phyloP scores from a whole-genome alignment of 1,140 invertebrate genomes.

The Drosophila sulfurigaster region DNA sequence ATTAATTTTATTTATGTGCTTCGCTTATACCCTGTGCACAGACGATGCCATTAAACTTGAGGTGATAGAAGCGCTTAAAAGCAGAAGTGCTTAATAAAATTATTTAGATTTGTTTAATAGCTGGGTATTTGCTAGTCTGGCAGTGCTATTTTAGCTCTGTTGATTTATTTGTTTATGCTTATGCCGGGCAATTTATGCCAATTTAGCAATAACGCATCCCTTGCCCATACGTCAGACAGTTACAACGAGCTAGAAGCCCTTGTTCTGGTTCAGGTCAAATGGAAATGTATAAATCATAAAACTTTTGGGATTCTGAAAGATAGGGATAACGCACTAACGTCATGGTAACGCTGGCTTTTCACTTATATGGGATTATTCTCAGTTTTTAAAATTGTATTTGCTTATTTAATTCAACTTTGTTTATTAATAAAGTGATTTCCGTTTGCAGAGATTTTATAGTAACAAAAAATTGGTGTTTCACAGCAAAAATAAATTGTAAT shows the following conservation, averaged over 20 bases:
- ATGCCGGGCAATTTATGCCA: conserved; percentile 71
- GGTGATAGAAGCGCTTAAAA: neutral
- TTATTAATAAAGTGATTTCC: conserved; percentile 32
- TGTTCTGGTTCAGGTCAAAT: conserved; percentile 35
- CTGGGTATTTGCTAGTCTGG: conserved; percentile 21
- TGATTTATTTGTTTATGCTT: conserved; percentile 81
- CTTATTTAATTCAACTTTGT: conserved; percentile 28
- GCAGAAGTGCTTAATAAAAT: neutral
- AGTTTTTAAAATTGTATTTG: conserved; percentile 18
- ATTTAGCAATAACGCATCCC: conserved; percentile 56
- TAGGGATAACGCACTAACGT: neutral
- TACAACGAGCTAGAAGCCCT: conserved; percentile 41
- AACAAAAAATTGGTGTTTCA: conserved; percentile 51
- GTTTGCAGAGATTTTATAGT: conserved; percentile 26
- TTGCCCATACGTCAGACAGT: conserved; percentile 26
- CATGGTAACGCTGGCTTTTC: neutral
- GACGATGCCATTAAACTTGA: too few species aligned
- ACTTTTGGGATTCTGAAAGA: conserved; percentile 20
- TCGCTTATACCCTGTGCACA: conserved; percentile 18
- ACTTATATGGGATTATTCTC: neutral
- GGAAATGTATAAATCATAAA: conserved; percentile 69
- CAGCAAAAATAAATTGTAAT: conserved; percentile 52
- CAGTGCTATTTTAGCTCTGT: neutral
- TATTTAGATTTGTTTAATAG: neutral
- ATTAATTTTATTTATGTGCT: conserved; percentile 61